These are phyloP conservation scores for Cacoxenus indagator DNA, from an alignment of 2,888 invertebrate species.

Conservation along the genomic window DNA sequence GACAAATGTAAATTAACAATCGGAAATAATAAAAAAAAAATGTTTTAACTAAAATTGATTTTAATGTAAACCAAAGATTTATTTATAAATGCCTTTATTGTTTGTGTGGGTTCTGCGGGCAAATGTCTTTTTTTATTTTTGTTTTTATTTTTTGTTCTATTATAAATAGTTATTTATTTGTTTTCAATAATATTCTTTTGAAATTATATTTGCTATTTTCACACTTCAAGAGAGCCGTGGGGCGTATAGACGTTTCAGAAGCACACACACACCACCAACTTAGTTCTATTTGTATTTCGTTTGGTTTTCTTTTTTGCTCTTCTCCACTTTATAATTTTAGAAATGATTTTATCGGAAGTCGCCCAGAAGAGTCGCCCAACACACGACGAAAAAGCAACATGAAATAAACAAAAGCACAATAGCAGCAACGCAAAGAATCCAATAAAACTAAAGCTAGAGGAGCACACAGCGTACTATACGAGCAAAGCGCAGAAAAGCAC, in stretches of 20 bases:
- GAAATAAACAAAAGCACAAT: slow-evolving; percentile 15
- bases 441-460: not conserved
- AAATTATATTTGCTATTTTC: slow-evolving; percentile 23
- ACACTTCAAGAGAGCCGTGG: slow-evolving; percentile 8
- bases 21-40: slow-evolving; percentile 38
- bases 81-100: not conserved
- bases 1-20: not conserved
- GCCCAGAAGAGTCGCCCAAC: slow-evolving; percentile 27
- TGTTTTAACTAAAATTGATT: slow-evolving; percentile 21
- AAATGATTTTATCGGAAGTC: slow-evolving; percentile 57
- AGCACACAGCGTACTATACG: not conserved
- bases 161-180: slow-evolving; percentile 48
- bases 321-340: slow-evolving; percentile 49
- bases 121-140: not conserved
- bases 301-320: not conserved
- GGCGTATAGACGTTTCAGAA: not conserved
- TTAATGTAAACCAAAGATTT: slow-evolving; percentile 4
- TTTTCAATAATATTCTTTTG: slow-evolving; percentile 17
- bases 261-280: not conserved
- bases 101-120: slow-evolving; percentile 1
- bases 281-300: not conserved
- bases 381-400: slow-evolving; percentile 12
- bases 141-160: not conserved
- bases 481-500: not conserved
- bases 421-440: not conserved